These are phyloP conservation scores for Galeopterus variegatus DNA, from an alignment of 2,113 vertebrate genomes.

Conservation along the genomic window DNA sequence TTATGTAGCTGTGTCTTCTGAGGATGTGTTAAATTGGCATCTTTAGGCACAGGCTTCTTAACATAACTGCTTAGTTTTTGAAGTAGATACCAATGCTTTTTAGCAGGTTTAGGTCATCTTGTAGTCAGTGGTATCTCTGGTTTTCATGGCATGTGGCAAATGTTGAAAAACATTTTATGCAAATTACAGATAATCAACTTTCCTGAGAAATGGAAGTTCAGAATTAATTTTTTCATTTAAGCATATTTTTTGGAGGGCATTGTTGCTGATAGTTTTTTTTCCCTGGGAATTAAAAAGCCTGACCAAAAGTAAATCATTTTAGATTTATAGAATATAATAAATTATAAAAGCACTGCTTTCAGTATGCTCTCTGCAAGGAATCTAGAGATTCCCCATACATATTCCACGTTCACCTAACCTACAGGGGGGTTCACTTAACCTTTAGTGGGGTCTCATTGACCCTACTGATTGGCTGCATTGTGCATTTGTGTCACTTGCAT, in stretches of 20 bases:
- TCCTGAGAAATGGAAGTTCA: neutral
- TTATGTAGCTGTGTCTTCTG: neutral
- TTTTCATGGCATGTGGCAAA: neutral
- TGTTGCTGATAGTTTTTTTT: neutral
- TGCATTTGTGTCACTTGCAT: neutral
- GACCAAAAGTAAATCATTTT: neutral
- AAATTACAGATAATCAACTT: neutral
- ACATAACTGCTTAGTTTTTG: neutral
- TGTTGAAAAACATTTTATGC: conserved; percentile 47
- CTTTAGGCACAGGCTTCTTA: neutral
- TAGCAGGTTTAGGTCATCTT: conserved; percentile 21
- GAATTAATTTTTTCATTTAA: conserved; percentile 32
- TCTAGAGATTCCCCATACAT: neutral
- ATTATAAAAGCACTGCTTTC: neutral
- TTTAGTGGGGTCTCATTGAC: neutral
- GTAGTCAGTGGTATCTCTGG: neutral
- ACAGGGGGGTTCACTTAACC: neutral
- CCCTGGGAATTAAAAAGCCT: neutral
- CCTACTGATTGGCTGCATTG: neutral
- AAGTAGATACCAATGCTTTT: neutral
- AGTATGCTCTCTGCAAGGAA: neutral
- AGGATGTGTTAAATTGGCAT: neutral
- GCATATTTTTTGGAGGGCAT: neutral
- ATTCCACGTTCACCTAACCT: neutral
- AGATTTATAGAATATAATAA: neutral